Base-by-base conservation (phyloP, 2,797 vertebrate genomes). In the Sebastes trivittatus region DNA sequence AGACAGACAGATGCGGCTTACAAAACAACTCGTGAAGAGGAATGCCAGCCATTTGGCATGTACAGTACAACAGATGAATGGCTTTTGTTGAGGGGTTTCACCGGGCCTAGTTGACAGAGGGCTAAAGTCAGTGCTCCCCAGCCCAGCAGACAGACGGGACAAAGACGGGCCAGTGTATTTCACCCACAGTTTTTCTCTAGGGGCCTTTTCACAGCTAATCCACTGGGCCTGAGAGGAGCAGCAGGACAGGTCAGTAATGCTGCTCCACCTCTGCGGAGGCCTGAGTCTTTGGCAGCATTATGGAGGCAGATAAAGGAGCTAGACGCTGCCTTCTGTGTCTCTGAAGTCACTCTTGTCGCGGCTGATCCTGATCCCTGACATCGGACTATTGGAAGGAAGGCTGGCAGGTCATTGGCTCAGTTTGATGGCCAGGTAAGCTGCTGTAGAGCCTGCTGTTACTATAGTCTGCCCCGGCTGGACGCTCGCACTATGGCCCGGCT, bases 61-160 rank as follows among this genome's bases (percentile, higher is more conserved):
- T 94, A 93, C 94, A 94, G 94, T 93, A 85, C 86, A 87, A 89
- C 90, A 93, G 93, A 94, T 94, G 93, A 95, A 94, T 93, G 84
- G 90, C 90, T 94, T 93, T 94, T 94, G 94, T 95, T 92, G 89
- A 93, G 87, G 81, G 85, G 91, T 92, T 94, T 94, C 91, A 93
- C 91, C 84, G 85, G 88, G 88, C 88, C 82, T n/a, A 75, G 92
- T 89, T 90, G 90, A 94, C 91, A 90, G 88, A 91, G 92, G 90
- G 92, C 93, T 94, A 94, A 94, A 94, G 94, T 94, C 94, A 94
- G 90, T 80, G 86, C 92, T 88, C 89, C 85, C 88, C 84, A 22
- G 87, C 83, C 84, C 85, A 68, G 88, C 90, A 91, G 91, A 92
- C 93, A 90, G 92, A 90, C 86, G 77, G 89, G 89, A 95, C 94